Evolutionary conservation across 2,888 invertebrate genomes (phyloP).

Genomic region (Aradus depressus): DNA sequence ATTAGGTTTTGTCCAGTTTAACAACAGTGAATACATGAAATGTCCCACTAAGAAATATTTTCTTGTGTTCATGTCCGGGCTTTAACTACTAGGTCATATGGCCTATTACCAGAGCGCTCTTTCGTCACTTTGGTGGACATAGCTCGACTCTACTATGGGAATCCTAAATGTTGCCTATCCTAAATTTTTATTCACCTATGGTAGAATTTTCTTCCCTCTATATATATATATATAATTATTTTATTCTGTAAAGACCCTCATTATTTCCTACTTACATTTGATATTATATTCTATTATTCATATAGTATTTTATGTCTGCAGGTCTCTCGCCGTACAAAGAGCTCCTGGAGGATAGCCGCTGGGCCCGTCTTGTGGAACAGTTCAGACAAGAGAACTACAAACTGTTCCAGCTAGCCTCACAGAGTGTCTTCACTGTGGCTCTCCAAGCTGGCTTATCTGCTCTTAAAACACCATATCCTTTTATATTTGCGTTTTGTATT

Average conservation of each 20-base stretch:
- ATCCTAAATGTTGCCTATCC: too few species aligned
- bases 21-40: too few species aligned
- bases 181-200: neutral
- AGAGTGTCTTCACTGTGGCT: conserved; percentile 83
- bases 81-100: too few species aligned
- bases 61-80: too few species aligned
- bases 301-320: conserved; percentile 12
- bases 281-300: too few species aligned
- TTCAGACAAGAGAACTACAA: conserved; percentile 91
- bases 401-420: conserved; percentile 82
- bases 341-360: conserved; percentile 45
- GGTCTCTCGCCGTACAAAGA: conserved; percentile 36
- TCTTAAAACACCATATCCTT: conserved; percentile 82
- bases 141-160: too few species aligned
- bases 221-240: neutral
- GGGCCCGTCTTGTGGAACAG: conserved; percentile 75
- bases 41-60: too few species aligned
- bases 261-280: too few species aligned
- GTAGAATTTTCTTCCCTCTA: neutral
- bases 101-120: too few species aligned
- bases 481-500: conserved; percentile 27
- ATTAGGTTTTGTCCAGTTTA: too few species aligned
- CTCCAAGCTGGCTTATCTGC: conserved; percentile 90
- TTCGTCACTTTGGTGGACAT: too few species aligned
- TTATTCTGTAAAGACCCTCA: neutral